A percentile compares a stretch with the other conserved stretches of the same genome.
Evolutionary conservation across 2,888 invertebrate genomes (phyloP).

Genomic region (Ditylenchus weischeri): DNA sequence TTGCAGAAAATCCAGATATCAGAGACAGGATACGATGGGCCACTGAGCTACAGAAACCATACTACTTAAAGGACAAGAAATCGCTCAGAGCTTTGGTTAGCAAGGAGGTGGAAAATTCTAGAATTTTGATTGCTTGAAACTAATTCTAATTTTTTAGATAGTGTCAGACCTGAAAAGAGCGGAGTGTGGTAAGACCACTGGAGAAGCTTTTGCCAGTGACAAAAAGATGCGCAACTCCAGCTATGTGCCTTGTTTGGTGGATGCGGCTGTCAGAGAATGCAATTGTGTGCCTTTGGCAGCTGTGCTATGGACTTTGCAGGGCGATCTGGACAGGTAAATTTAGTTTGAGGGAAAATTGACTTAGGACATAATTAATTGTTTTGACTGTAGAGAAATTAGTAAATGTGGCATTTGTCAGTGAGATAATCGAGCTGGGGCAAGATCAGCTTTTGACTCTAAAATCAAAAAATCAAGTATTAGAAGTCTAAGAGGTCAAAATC

Average conservation of each 20-base stretch:
- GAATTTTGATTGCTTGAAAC: no score
- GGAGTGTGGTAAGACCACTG: neutral
- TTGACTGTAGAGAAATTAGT: no score
- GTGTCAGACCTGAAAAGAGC: neutral
- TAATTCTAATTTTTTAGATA: neutral
- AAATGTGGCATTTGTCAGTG: no score
- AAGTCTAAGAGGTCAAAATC: no score
- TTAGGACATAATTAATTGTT: slow-evolving; percentile 3
- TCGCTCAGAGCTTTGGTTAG: slow-evolving; percentile 6
- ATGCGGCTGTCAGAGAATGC: slow-evolving; percentile 21
- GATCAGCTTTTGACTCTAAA: no score
- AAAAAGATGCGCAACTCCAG: slow-evolving; percentile 3
- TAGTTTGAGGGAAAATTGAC: neutral
- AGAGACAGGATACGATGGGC: slow-evolving; percentile 19
- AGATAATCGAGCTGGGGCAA: no score
- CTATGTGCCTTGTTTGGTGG: slow-evolving; percentile 22
- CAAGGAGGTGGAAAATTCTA: slow-evolving; percentile 9
- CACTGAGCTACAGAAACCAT: slow-evolving; percentile 17
- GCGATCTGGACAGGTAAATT: slow-evolving; percentile 19
- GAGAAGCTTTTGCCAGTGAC: slow-evolving; percentile 4
- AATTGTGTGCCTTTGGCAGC: slow-evolving; percentile 27
- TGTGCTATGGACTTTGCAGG: slow-evolving; percentile 28
- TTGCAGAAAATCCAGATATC: slow-evolving; percentile 11
- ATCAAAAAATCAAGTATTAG: no score
- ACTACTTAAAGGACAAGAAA: slow-evolving; percentile 24